Evolutionary conservation across 2,888 invertebrate genomes (phyloP), one percentile per base, ranked within the genome.

Genomic region (Drosophila infuscata): DNA sequence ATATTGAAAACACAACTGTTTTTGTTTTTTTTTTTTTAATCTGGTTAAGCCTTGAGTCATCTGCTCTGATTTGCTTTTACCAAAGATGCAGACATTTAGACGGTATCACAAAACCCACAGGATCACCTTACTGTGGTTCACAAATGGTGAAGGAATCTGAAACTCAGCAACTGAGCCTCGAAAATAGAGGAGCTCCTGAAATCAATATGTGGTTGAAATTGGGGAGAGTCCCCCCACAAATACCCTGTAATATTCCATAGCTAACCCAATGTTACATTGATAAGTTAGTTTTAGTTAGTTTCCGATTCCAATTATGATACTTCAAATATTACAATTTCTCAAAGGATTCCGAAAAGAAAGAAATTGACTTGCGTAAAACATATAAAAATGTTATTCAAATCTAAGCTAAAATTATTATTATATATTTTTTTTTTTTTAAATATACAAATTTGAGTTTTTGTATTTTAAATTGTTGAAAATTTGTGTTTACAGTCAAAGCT

Each of bases 401-500:
- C 3, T 3, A 4, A 25, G 8, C 12, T 46, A 2, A 25, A 46
- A 20, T 20, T 20, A 20, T 20, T 12, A 12, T 2, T 41, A 9
- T 20, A 29, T 8, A 0, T 46, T 49, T 29, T 46, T 8, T 25
- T 33, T n/a, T 33, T 6, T 38, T 54, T 38, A 25, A 25, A 25
- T 25, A 25, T 25, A 25, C 0, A 25, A 25, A 25, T 25, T 25
- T 25, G 20, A 25, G 20, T 25, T 25, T 25, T 25, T 25, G 20
- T 25, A 25, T 25, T 25, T 25, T 25, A 25, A 25, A 25, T 25
- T 25, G 20, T 56, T 15, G 12, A 30, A 38, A n/a, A 56, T 38
- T n/a, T 56, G n/a, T 38, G 38, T 56, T 56, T 38, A 30, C 30
- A 29, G 56, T 56, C 56, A 56, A 30, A 56, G 56, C 56, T n/a